phyloP scores from a whole-genome alignment of 2,888 invertebrate genomes.

The Listrodromus nycthemerus region DNA sequence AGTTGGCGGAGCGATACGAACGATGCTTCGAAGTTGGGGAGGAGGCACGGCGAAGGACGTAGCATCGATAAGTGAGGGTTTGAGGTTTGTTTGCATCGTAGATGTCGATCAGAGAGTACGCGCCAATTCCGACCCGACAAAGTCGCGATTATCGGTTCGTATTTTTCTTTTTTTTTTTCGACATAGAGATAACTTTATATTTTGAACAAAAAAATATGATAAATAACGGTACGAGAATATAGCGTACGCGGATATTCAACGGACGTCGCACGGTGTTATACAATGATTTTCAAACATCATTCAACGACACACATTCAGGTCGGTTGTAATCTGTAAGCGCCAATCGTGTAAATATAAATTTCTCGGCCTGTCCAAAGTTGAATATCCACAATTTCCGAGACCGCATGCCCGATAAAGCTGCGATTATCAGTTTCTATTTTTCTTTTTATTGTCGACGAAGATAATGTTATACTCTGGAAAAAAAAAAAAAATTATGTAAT shows the following conservation, averaged over 20 bases:
- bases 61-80: constrained; percentile 16
- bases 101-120: constrained; percentile 3
- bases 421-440: background rate
- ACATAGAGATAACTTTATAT: background rate
- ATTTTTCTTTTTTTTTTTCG: background rate
- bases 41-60: background rate
- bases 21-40: background rate
- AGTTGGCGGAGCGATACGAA: background rate
- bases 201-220: background rate
- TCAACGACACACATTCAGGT: background rate
- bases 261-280: background rate
- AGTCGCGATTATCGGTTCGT: background rate
- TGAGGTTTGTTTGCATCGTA: constrained; percentile 5
- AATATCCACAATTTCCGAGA: background rate
- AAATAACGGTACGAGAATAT: background rate
- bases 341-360: background rate
- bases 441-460: background rate
- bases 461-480: background rate
- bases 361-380: background rate
- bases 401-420: background rate
- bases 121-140: background rate
- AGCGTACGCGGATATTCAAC: background rate
- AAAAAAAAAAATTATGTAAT: background rate
- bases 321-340: background rate
- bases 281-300: background rate